A percentile compares a stretch with the other conserved stretches of the same genome.
These are phyloP conservation scores for Prosopocoilus inquinatus DNA, from an alignment of 2,888 invertebrate species.

Conservation along the genomic window DNA sequence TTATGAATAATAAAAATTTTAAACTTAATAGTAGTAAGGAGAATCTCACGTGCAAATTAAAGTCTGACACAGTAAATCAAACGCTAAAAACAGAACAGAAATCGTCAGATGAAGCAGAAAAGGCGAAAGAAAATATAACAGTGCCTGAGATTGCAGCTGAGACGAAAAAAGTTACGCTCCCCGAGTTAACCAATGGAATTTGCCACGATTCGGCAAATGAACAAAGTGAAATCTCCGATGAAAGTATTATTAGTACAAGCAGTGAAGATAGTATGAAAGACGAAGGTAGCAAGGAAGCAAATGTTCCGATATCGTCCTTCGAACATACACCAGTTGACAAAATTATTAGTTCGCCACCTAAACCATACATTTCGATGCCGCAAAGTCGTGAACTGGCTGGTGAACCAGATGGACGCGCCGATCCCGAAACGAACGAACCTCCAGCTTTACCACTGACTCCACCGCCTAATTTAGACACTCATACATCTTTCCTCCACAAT, in stretches of 20 bases:
- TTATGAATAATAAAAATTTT: conserved; percentile 41
- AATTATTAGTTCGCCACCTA: conserved; percentile 13
- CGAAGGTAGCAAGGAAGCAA: not conserved
- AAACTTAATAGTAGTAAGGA: conserved; percentile 34
- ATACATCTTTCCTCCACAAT: conserved; percentile 70
- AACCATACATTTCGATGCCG: conserved; percentile 24
- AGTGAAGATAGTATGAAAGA: conserved; percentile 1
- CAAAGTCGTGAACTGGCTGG: conserved; percentile 76
- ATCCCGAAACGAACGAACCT: conserved; percentile 72
- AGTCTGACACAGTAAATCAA: conserved; percentile 3
- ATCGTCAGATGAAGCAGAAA: not conserved
- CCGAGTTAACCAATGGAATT: not conserved
- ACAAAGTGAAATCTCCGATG: conserved; percentile 8
- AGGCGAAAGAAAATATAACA: conserved; percentile 13
- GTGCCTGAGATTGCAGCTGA: conserved; percentile 7
- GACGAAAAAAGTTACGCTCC: conserved; percentile 3
- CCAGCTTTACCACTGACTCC: conserved; percentile 71
- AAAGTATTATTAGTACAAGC: conserved; percentile 2
- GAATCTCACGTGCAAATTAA: conserved; percentile 14
- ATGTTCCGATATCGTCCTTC: not conserved
- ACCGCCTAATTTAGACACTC: conserved; percentile 58
- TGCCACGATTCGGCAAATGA: conserved; percentile 8
- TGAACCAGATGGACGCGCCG: conserved; percentile 84
- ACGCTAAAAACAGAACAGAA: conserved; percentile 4
- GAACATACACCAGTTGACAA: conserved; percentile 4